Base-by-base conservation (phyloP, 2,797 vertebrate genomes). In the Sebastes kiyomatsui region DNA sequence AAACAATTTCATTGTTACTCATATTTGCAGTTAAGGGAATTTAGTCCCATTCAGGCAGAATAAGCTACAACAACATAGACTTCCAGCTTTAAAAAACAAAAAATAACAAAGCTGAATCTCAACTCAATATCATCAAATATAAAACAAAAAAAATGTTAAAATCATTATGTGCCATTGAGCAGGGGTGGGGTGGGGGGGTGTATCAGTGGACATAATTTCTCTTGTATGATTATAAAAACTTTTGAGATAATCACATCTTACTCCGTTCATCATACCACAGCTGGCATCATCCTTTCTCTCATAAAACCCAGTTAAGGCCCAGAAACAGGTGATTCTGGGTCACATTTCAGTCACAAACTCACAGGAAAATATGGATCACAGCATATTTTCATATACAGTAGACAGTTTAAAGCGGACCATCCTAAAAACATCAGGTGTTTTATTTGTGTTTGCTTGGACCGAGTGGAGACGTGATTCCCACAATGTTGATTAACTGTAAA, bases 151-250 rank as follows among this genome's bases (percentile, higher is more conserved):
- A 88, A 77, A 80, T 52, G 66, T 76, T 91, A 64, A 89, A 93
- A 91, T 91, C 67, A 28, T 80, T 89, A 95, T 96, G 95, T 96
- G 95, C 95, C 92, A 35, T 87, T 84, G 82, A 90, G 79, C 58
- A 25, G 58, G 30, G 49, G 58, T 13, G 12, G 12, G 35, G 35
- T 38, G 12, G 11, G 4, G 10, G 49, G 68, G 35, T 67, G 49
- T 65, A 70, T 85, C 84, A 76, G 87, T 83, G 85, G 80, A 81
- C 59, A 80, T 69, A 11, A 80, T 82, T 90, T 77, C 58, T 87
- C 62, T 77, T 35, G 23, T 72, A 38, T 80, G 64, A 72, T 87
- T 72, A 83, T 13, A 83, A 83, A 82, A 76, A 87, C 27, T 60
- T 55, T 58, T 54, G 60, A 73, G 62, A 83, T 74, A 79, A 90